These are phyloP conservation scores for Halichoerus grypus DNA, from an alignment of 2,113 vertebrate genomes.

Conservation along the genomic window DNA sequence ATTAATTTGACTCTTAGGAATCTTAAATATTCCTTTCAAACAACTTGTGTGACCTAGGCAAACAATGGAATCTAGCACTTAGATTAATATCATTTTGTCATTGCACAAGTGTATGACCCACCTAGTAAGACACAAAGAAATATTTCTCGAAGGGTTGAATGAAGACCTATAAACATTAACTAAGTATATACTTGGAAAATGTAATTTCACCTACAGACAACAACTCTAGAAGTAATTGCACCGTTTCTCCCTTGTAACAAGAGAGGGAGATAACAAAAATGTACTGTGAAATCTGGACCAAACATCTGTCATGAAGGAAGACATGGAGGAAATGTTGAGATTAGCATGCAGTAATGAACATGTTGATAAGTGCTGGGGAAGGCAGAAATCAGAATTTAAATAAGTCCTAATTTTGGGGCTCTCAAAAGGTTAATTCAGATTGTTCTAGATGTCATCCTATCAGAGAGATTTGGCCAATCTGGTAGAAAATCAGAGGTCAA, in stretches of 20 bases:
- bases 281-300: constrained; percentile 37
- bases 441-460: constrained; percentile 60
- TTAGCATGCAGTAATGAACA: not conserved
- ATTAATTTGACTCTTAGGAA: constrained; percentile 10
- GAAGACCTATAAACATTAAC: not conserved
- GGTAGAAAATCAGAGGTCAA: constrained; percentile 70
- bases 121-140: not conserved
- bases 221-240: constrained; percentile 13
- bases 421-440: constrained; percentile 72
- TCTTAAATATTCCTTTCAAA: not conserved
- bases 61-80: not conserved
- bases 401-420: constrained; percentile 61
- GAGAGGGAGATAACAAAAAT: not conserved
- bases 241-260: not conserved
- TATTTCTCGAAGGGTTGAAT: not conserved
- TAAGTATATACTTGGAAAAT: not conserved
- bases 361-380: constrained; percentile 5
- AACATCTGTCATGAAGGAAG: constrained; percentile 47
- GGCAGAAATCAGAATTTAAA: constrained; percentile 60
- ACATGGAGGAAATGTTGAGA: not conserved
- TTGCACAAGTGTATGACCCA: not conserved
- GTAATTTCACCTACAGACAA: constrained; percentile 40
- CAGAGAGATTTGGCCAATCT: constrained; percentile 55
- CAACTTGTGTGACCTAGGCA: not conserved
- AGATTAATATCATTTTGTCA: not conserved